Base-by-base conservation (phyloP, 2,113 vertebrate species). In the Chinchilla lanigera region DNA sequence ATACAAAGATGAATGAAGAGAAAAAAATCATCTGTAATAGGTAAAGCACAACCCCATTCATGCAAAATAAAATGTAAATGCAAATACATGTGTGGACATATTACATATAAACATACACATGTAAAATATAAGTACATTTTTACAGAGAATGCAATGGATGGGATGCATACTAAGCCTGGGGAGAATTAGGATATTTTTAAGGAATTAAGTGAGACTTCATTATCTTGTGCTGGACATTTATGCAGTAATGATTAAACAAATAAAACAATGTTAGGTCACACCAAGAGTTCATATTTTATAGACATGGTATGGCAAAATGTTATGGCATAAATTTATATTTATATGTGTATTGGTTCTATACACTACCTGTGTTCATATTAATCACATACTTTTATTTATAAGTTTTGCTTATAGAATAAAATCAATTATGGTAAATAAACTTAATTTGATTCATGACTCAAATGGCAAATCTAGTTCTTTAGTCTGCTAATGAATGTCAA, bases 401-500 rank as follows among this genome's bases (percentile, higher is more conserved):
- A 56, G 60, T 77, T 73, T 93, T 96, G 11, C 30, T 61, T 84
- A 1, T 81, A 12, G 54, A 69, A 65, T 89, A 58, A 93, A 95
- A 95, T 52, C 30, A 92, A 69, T 50, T 78, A 91, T 52, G 33
- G 86, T 67, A 93, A 67, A 44, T 73, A 75, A n/a, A 93, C 86
- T 95, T 83, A 86, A 96, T 93, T 85, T 58, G 44, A 38, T 69
- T 7, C 3, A 61, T 60, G 41, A 13, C 81, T 91, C 94, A 60
- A 86, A 63, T 73, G 84, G 86, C n/a, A 95, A 82, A 93, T 73
- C 12, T 22, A 24, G 38, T 3, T 44, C 10, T 95, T 92, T 71
- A 71, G 67, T 33, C 28, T 85, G 56, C 14, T 92, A 87, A 96
- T 88, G 38, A 92, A 41, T 90, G 63, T 95, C 78, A 89, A 80